Conservation (phyloP, 1,140 invertebrate species). For the Scaptomyza pallida region DNA sequence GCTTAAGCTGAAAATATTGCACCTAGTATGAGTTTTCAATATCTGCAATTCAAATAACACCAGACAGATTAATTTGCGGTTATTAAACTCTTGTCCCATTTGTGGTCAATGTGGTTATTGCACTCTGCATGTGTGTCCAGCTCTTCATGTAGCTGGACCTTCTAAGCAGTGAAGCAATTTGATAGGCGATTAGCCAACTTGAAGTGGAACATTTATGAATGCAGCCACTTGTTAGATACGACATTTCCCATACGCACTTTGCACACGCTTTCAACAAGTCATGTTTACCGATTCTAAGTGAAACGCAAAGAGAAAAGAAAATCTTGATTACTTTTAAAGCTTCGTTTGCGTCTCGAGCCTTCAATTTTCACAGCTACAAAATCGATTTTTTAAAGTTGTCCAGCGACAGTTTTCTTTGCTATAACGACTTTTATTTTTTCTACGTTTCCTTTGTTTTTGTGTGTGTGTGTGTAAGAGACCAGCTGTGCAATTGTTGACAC, state of each 20-base stretch:
- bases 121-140: constrained; percentile 5
- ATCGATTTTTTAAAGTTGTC: constrained; percentile 58
- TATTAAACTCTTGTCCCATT: constrained; percentile 42
- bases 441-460: constrained; percentile 38
- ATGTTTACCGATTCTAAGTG: constrained; percentile 48
- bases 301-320: not conserved
- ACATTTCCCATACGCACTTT: constrained; percentile 63
- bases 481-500: constrained; percentile 79
- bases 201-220: constrained; percentile 27
- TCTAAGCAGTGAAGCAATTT: no score
- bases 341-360: constrained; percentile 35
- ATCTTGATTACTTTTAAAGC: constrained; percentile 56
- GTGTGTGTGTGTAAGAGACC: constrained; percentile 39
- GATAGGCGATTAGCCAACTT: no score
- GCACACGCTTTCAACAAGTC: constrained; percentile 49
- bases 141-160: no score
- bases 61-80: constrained; percentile 40
- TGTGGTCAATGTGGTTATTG: constrained; percentile 45
- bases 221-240: constrained; percentile 55
- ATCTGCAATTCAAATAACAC: constrained; percentile 34
- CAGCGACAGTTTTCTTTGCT: constrained; percentile 42
- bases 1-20: not conserved
- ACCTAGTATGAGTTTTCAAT: constrained; percentile 20
- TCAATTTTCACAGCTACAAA: constrained; percentile 35
- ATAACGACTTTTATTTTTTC: constrained; percentile 61